These are phyloP conservation scores for Chamaetylas fuelleborni DNA, from an alignment of 2,113 vertebrate species.

Conservation along the genomic window DNA sequence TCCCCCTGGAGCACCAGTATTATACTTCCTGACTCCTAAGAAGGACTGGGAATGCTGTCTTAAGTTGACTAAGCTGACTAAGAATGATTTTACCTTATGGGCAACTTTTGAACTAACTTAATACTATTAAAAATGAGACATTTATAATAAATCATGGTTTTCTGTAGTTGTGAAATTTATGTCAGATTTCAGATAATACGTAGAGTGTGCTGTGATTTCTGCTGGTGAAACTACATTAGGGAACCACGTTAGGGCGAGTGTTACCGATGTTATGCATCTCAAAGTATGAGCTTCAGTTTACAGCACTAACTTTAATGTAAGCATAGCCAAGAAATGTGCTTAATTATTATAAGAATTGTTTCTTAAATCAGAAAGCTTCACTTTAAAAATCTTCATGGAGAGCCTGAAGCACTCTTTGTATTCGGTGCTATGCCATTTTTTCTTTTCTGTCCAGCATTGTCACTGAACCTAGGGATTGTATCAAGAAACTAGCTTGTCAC, in stretches of 20 bases:
- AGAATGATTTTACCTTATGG: neutral
- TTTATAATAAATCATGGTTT: neutral
- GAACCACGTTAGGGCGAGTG: neutral
- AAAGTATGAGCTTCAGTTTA: neutral
- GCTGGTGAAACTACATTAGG: neutral
- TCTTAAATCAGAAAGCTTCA: neutral
- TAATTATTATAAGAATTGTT: neutral
- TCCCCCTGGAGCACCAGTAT: neutral
- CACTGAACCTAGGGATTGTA: neutral
- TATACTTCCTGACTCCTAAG: neutral
- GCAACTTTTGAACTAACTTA: neutral
- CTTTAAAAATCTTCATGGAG: neutral
- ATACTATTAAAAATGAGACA: neutral
- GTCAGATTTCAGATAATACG: neutral
- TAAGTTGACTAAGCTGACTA: neutral
- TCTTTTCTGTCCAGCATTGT: neutral
- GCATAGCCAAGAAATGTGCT: neutral
- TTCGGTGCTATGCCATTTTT: neutral
- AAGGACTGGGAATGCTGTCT: neutral
- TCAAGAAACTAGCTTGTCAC: neutral
- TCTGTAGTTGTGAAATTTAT: neutral
- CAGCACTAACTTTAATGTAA: neutral
- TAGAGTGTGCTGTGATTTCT: accelerated
- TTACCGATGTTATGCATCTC: neutral
- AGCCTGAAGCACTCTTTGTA: neutral